A percentile compares a stretch with the other conserved stretches of the same genome.
Conservation (phyloP, 2,888 invertebrate species). For the Mimumesa dahlbomi region DNA sequence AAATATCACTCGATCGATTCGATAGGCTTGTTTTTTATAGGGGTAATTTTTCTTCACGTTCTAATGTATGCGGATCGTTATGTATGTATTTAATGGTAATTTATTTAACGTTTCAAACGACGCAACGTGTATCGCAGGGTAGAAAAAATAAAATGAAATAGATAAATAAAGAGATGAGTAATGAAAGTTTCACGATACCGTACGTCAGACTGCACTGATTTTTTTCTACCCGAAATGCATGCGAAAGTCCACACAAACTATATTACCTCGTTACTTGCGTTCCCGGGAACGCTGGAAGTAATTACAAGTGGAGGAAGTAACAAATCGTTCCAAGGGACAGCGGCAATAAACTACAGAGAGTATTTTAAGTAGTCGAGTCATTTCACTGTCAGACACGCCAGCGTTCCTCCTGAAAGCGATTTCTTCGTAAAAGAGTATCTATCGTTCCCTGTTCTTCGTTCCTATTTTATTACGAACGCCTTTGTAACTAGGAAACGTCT, state of each 20-base stretch:
- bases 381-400: conserved; percentile 69
- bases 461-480: conserved; percentile 38
- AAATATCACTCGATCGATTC: background rate
- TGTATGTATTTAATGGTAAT: too few relatives aligned
- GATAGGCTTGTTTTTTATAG: too few relatives aligned
- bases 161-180: too few relatives aligned
- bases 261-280: conserved; percentile 60
- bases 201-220: conserved; percentile 8
- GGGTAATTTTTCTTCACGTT: too few relatives aligned
- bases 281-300: conserved; percentile 64
- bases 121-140: too few relatives aligned
- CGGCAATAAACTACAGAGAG: conserved; percentile 69
- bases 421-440: conserved; percentile 37
- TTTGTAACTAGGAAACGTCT: conserved; percentile 20
- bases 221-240: conserved; percentile 18
- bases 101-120: too few relatives aligned
- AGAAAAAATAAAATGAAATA: too few relatives aligned
- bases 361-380: conserved; percentile 74
- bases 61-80: too few relatives aligned
- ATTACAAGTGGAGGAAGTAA: conserved; percentile 68
- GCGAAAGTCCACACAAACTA: conserved; percentile 29
- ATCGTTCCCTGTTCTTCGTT: conserved; percentile 10
- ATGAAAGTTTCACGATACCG: conserved; percentile 17
- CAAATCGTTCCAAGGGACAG: conserved; percentile 71
- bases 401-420: conserved; percentile 47